Evolutionary conservation across 1,140 invertebrate species (phyloP).

Genomic region (Drosophila mauritiana): DNA sequence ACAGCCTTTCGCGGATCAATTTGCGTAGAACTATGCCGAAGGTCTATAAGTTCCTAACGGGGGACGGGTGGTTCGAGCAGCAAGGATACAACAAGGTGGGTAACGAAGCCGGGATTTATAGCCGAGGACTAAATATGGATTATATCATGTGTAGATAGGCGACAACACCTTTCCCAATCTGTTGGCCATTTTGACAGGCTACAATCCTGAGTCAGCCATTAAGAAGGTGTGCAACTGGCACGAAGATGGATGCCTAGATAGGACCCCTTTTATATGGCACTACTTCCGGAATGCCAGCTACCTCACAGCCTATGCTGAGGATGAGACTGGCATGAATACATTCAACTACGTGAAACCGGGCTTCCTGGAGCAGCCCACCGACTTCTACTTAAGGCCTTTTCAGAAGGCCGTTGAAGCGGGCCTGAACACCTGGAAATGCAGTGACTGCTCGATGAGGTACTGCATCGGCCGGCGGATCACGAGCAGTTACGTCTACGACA

Average conservation of each 20-base stretch:
- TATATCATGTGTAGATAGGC: constrained; percentile 85
- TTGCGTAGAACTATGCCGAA: constrained; percentile 76
- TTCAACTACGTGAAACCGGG: constrained; percentile 93
- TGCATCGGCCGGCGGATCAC: constrained; percentile 87
- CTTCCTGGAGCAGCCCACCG: constrained; percentile 91
- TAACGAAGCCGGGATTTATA: too few relatives aligned
- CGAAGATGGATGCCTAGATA: constrained; percentile 85
- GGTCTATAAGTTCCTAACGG: constrained; percentile 50
- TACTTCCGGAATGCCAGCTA: constrained; percentile 89
- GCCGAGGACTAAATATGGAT: too few relatives aligned
- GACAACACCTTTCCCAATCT: constrained; percentile 94
- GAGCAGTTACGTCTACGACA: constrained; percentile 86
- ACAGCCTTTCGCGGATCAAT: constrained; percentile 77
- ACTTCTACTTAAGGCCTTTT: constrained; percentile 92
- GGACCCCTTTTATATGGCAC: constrained; percentile 93
- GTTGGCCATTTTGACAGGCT: constrained; percentile 90
- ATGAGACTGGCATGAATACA: constrained; percentile 89
- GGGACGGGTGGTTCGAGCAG: constrained; percentile 60
- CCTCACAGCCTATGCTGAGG: constrained; percentile 92
- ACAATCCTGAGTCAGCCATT: constrained; percentile 85
- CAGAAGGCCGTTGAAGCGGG: constrained; percentile 86
- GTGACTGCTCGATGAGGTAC: constrained; percentile 28
- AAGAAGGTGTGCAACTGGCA: constrained; percentile 85
- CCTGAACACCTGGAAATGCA: constrained; percentile 37
- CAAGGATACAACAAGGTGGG: constrained; percentile 72